Evolutionary conservation across 2,888 invertebrate genomes (phyloP), one percentile per base, ranked within the genome.

Genomic region (Drosophila trichaetosa): DNA sequence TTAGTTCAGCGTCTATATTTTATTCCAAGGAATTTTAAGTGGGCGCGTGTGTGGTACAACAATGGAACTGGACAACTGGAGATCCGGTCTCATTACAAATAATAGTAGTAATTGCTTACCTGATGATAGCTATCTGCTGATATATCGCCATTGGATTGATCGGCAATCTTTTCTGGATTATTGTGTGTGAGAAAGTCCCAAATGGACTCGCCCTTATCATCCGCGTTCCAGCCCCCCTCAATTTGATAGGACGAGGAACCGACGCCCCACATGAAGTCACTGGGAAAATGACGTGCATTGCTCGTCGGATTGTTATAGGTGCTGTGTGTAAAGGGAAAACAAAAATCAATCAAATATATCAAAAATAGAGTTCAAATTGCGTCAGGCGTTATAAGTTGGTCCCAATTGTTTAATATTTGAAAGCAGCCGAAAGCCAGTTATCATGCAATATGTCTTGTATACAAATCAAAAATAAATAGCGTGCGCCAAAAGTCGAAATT

Each of bases 151-250:
- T 94, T 95, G 62, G 94, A 94, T 24, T 93, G 86, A 79, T 96
- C 95, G 0, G 92, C 94, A 38, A 96, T 94, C 92, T 95, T 94
- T 67, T 95, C 95, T 0, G 95, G 94, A 31, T 93, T 92, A 1
- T 94, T 93, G 91, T 95, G 95, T 1, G 94, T 94, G 79, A 95
- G 90, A 63, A 91, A 93, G 90, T 96, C 96, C 96, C 95, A 96
- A 71, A 95, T 95, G 66, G 94, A 95, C 91, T 94, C 94, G 1
- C 94, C 92, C 90, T 95, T 95, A 27, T 94, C 95, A 60, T 92
- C 92, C 18, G 83, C 91, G 82, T 93, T 88, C 93, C 93, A 93
- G 18, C 91, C 93, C 18, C 93, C 93, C 73, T 93, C 93, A 34
- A 93, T 92, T 79, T 93, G 93, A 77, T 93, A 93, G 1, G 93